These are phyloP conservation scores for Andrena cerasifolii DNA, from an alignment of 1,140 invertebrate species.

Conservation along the genomic window DNA sequence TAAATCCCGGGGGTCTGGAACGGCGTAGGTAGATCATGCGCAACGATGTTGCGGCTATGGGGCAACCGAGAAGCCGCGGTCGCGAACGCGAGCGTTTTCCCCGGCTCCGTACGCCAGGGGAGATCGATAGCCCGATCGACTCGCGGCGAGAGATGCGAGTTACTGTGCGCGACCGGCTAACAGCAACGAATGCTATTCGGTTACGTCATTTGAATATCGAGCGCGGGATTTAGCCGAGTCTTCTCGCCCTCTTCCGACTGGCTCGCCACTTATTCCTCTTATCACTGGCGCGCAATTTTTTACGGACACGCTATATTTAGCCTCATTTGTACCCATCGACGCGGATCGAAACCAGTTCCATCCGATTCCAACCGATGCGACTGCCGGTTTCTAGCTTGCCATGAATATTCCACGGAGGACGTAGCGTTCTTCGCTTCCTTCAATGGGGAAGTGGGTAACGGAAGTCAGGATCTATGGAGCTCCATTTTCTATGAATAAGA, in stretches of 20 bases:
- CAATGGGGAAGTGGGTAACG: too few relatives aligned
- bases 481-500: too few relatives aligned
- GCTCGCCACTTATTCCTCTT: background rate
- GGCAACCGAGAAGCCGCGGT: background rate
- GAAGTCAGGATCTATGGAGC: too few relatives aligned
- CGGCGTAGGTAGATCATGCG: slow-evolving; percentile 62
- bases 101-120: slow-evolving; percentile 9
- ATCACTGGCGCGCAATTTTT: background rate
- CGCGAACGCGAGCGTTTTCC: slow-evolving; percentile 9
- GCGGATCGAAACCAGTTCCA: background rate
- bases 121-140: slow-evolving; percentile 63
- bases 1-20: slow-evolving; percentile 51
- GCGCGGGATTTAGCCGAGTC: background rate
- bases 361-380: too few relatives aligned
- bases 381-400: too few relatives aligned
- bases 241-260: slow-evolving; percentile 8
- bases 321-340: background rate
- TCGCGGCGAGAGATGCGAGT: slow-evolving; percentile 19
- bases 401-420: too few relatives aligned
- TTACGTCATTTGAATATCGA: slow-evolving; percentile 45
- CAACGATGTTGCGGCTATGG: slow-evolving; percentile 42
- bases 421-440: too few relatives aligned
- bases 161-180: slow-evolving; percentile 28
- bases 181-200: slow-evolving; percentile 33
- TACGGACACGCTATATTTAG: slow-evolving; percentile 1